Base-by-base conservation (phyloP, 2,797 vertebrate genomes). In the Syndactyla subalaris region DNA sequence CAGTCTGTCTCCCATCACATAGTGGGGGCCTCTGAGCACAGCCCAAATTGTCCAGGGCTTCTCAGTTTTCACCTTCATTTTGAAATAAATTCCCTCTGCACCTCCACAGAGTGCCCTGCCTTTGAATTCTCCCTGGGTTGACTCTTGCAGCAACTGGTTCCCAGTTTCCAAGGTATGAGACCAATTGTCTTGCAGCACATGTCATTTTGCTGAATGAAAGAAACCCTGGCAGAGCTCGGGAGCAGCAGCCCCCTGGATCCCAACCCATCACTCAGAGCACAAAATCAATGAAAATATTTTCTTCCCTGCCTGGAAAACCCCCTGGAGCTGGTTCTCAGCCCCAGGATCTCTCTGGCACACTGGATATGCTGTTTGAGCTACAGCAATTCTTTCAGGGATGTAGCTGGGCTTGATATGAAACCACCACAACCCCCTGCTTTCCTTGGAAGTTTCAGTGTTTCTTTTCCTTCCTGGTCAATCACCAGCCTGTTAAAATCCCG, bases 81-180 rank as follows among this genome's bases (percentile, higher is more conserved):
- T 52, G 52, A 88, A 73, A 61, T 45, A 11, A 48, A 52, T 34
- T 70, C 43, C 41, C 57, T 55, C 43, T 80, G 48, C n/a, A 2
- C 41, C 74, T 72, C 41, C 54, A 12, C 36, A 38, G 45, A 61
- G 57, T 24, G 49, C 20, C 32, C 58, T 79, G 67, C 20, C 51
- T 79, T 72, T 5, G 2, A 30, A 18, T 58, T 48, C 22, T 84
- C 22, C 24, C 24, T 0, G 0, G 19, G 43, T 51, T 67, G 73
- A 15, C 26, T 57, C 62, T 41, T 49, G 49, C 22, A 79, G 57
- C 22, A 62, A 3, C 85, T 12, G 7, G 7, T 62, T 58, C 51
- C 62, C 51, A 19, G 0, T 67, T 90, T 41, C 24, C 41, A 57
- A 61, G 16, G 29, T 11, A 4, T 3, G 26, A 85, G 38, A 36